Base-by-base conservation (phyloP, 2,888 invertebrate species). In the Oscheius myriophilus region DNA sequence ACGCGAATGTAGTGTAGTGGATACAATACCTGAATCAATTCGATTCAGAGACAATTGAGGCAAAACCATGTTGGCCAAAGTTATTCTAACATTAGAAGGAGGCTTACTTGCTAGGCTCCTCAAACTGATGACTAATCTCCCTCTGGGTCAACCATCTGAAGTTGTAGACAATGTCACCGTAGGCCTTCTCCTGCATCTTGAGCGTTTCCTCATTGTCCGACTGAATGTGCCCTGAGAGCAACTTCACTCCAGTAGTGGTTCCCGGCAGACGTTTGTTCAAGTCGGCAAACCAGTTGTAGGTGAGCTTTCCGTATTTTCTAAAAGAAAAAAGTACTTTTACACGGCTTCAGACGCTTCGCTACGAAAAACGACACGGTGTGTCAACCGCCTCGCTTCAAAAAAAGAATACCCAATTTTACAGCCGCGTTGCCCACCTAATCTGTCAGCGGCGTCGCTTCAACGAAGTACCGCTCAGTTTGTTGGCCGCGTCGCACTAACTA, bases 201-300 rank as follows among this genome's bases (percentile, higher is more conserved):
- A 85, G 64, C 9, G 61, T 67, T n/a, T 75, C 78, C 61, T 70
- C 63, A 41, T 70, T 70, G 59, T 85, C 83, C 21, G 81, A 81
- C 70, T 84, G 83, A 57, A 85, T 85, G 59, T 83, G 79, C 23
- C 85, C 85, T 2, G 81, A 81, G 7, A 85, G 57, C 23, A 85
- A 68, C 63, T 86, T 84, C 33, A 84, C 81, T 0, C 84, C 84
- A 11, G 83, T 82, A 26, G 71, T 73, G 21, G 65, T 66, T 21
- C 82, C 82, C 16, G 72, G 71, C n/a, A 57, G 45, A 1, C 67
- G 70, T 39, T 72, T 69, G 57, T 80, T 74, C 16, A 85, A 66
- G 45, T 79, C 61, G 0, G 81, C 76, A 54, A 81, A 83, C 71
- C 82, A 78, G 26, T 72, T 71, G 66, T 84, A 85, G 0, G 81